These are phyloP conservation scores for Limonius californicus DNA, from an alignment of 1,140 invertebrate species.

Conservation along the genomic window DNA sequence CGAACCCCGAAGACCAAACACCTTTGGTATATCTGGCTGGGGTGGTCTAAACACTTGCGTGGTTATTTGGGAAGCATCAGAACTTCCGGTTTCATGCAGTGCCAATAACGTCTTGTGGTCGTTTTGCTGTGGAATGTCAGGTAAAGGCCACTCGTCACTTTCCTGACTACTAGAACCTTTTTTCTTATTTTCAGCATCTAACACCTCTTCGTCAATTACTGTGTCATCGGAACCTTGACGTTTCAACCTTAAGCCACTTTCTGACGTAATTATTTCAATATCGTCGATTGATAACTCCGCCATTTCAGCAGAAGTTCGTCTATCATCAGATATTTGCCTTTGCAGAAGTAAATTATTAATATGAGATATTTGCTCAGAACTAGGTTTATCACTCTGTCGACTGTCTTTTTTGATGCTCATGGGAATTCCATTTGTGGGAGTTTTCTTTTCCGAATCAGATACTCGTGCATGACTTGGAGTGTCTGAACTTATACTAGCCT, in stretches of 20 bases:
- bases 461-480: conserved; percentile 65
- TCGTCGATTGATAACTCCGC: conserved; percentile 75
- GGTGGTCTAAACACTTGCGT: conserved; percentile 47
- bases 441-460: conserved; percentile 48
- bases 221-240: conserved; percentile 47
- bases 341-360: conserved; percentile 42
- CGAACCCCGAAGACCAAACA: conserved; percentile 42
- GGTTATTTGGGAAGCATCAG: conserved; percentile 45
- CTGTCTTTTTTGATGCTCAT: conserved; percentile 33
- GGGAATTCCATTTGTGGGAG: conserved; percentile 26
- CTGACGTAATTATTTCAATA: conserved; percentile 48
- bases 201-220: conserved; percentile 46
- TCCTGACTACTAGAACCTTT: conserved; percentile 58
- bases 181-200: conserved; percentile 30
- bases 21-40: conserved; percentile 41
- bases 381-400: conserved; percentile 32
- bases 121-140: conserved; percentile 55
- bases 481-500: conserved; percentile 79
- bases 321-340: conserved; percentile 65
- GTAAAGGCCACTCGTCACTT: conserved; percentile 66
- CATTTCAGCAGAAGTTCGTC: conserved; percentile 75
- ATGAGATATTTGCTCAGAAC: conserved; percentile 36
- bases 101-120: conserved; percentile 33
- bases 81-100: conserved; percentile 44
- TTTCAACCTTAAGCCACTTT: conserved; percentile 40